These are phyloP conservation scores for Ceratina australensis DNA, from an alignment of 1,140 invertebrate species.

Conservation along the genomic window DNA sequence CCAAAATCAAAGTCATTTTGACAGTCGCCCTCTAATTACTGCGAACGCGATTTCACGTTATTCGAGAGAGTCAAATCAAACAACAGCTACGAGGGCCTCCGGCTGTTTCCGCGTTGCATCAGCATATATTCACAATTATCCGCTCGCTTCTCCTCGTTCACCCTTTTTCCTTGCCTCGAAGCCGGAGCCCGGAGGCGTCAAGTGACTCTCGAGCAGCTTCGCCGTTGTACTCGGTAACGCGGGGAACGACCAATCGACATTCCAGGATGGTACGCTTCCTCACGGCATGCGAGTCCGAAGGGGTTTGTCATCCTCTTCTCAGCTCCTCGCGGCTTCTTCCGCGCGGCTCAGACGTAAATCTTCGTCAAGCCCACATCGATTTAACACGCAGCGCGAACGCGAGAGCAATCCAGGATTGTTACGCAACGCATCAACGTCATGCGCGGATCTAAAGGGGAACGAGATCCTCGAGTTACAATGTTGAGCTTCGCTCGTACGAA, in stretches of 20 bases:
- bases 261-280: conserved; percentile 32
- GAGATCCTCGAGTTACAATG: conserved; percentile 6
- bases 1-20: not conserved
- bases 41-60: conserved; percentile 36
- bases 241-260: conserved; percentile 44
- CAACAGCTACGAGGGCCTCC: not conserved
- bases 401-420: conserved; percentile 4
- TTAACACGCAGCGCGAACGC: not conserved
- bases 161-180: not conserved
- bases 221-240: conserved; percentile 15
- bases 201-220: conserved; percentile 36
- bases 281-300: not conserved
- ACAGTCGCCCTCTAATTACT: conserved; percentile 18
- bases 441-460: not conserved
- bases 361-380: conserved; percentile 17
- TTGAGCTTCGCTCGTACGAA: conserved; percentile 1
- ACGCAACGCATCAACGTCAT: conserved; percentile 11
- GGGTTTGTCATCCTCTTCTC: conserved; percentile 42
- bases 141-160: conserved; percentile 28
- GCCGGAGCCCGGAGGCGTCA: conserved; percentile 33
- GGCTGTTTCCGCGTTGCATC: conserved; percentile 46
- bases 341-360: not conserved
- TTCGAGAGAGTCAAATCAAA: conserved; percentile 15
- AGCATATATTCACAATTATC: conserved; percentile 57
- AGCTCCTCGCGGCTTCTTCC: not conserved